Conservation (phyloP, 1,140 invertebrate species). For the Dolichoris vasculosae region DNA sequence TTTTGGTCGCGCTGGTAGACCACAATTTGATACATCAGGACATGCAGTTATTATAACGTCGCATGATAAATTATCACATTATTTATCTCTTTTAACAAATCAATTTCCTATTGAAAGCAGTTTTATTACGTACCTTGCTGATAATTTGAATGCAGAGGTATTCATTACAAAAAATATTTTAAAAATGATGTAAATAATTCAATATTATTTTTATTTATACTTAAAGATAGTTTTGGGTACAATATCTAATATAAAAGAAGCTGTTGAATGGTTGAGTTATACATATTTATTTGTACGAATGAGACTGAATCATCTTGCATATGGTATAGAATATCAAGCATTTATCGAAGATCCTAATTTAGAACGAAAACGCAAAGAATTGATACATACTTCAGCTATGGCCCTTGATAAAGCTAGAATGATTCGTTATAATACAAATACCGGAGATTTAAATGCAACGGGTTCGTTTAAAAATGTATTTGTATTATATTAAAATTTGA, state of each 20-base stretch:
- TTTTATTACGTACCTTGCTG: slow-evolving; percentile 92
- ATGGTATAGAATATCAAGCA: slow-evolving; percentile 86
- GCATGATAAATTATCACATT: slow-evolving; percentile 94
- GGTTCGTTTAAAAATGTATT: slow-evolving; percentile 70
- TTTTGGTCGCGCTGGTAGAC: slow-evolving; percentile 97
- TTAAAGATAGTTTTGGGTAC: slow-evolving; percentile 91
- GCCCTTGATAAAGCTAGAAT: slow-evolving; percentile 94
- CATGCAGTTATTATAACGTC: slow-evolving; percentile 97
- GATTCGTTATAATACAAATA: slow-evolving; percentile 91
- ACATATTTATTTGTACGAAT: slow-evolving; percentile 97
- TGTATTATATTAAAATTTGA: not conserved
- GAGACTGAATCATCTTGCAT: slow-evolving; percentile 92
- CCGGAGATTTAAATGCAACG: slow-evolving; percentile 87
- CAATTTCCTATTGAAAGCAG: slow-evolving; percentile 99
- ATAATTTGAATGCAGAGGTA: slow-evolving; percentile 99
- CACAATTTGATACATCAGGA: slow-evolving; percentile 93
- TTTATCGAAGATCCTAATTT: slow-evolving; percentile 86
- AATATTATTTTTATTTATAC: not conserved
- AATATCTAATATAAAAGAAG: slow-evolving; percentile 96
- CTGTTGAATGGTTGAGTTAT: slow-evolving; percentile 97
- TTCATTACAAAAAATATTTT: slow-evolving; percentile 43
- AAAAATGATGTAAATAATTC: not conserved
- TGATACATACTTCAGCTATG: slow-evolving; percentile 88
- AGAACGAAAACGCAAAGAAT: slow-evolving; percentile 81
- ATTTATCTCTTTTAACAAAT: slow-evolving; percentile 94